Evolutionary conservation across 1,140 invertebrate species (phyloP).

Genomic region (Subanguina moxae): DNA sequence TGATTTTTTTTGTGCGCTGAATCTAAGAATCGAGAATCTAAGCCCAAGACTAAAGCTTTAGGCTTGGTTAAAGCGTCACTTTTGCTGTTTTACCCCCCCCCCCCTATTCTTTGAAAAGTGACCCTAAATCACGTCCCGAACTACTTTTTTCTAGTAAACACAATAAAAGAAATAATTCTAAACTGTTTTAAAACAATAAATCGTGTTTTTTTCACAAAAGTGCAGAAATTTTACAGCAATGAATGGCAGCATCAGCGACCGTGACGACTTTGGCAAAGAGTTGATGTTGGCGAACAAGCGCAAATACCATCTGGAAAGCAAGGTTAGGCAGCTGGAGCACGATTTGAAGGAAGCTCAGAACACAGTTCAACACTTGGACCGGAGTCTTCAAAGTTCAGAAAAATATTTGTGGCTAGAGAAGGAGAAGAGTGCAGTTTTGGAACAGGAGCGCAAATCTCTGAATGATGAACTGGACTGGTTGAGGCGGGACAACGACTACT

Average conservation of each 20-base stretch:
- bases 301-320: slow-evolving; percentile 31
- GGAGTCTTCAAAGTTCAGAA: slow-evolving; percentile 23
- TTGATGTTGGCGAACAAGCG: slow-evolving; percentile 35
- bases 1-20: not conserved
- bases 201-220: not conserved
- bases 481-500: slow-evolving; percentile 14
- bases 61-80: too few species aligned
- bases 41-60: too few species aligned
- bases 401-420: slow-evolving; percentile 34
- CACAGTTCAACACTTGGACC: not conserved
- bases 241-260: slow-evolving; percentile 10
- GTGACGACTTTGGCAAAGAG: slow-evolving; percentile 33
- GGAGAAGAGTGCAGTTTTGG: slow-evolving; percentile 30
- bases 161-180: too few species aligned
- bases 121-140: too few species aligned
- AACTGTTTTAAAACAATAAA: too few species aligned
- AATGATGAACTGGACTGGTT: not conserved
- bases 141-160: too few species aligned
- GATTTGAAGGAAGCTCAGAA: slow-evolving; percentile 24
- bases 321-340: slow-evolving; percentile 21
- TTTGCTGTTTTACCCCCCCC: too few species aligned
- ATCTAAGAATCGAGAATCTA: too few species aligned
- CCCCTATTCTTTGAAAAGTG: too few species aligned
- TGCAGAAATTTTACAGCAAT: slow-evolving; percentile 10
- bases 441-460: slow-evolving; percentile 15